These are phyloP conservation scores for Drosophila phalerata DNA, from an alignment of 2,888 invertebrate genomes.

Conservation along the genomic window DNA sequence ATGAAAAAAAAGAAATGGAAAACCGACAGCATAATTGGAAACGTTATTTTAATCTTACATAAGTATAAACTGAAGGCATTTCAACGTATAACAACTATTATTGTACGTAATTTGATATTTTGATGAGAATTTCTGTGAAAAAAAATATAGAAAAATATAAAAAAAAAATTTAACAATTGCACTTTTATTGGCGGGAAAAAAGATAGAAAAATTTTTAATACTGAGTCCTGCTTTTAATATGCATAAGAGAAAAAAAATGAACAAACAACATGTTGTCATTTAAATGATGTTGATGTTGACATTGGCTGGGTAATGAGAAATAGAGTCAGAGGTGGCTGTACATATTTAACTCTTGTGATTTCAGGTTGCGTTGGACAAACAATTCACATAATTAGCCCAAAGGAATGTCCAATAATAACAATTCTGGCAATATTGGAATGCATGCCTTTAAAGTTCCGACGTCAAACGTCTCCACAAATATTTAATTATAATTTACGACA, in stretches of 20 bases:
- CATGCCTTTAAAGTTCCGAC: constrained; percentile 43
- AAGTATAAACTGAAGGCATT: constrained; percentile 78
- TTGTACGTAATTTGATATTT: constrained; percentile 84
- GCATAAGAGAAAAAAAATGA: constrained; percentile 13
- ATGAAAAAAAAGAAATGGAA: constrained; percentile 35
- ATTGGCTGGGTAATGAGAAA: constrained; percentile 42
- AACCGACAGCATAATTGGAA: constrained; percentile 64
- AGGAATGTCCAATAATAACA: constrained; percentile 38
- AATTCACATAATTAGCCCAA: constrained; percentile 76
- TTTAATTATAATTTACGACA: constrained; percentile 61
- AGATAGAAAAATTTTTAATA: not conserved
- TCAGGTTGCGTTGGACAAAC: constrained; percentile 66
- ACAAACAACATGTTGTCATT: constrained; percentile 33
- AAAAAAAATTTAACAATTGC: constrained; percentile 32
- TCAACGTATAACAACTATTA: constrained; percentile 78
- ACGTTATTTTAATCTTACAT: constrained; percentile 79
- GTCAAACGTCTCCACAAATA: constrained; percentile 47
- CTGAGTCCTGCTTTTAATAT: not conserved
- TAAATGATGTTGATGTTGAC: constrained; percentile 66
- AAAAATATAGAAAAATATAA: constrained; percentile 72
- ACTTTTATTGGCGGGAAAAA: constrained; percentile 56
- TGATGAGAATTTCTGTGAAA: constrained; percentile 84
- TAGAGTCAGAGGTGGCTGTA: constrained; percentile 1
- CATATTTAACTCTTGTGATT: constrained; percentile 61
- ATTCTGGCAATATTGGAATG: constrained; percentile 24